A percentile compares a stretch with the other conserved stretches of the same genome.
Evolutionary conservation across 1,140 invertebrate species (phyloP).

Genomic region (Xylocopa sonorina): DNA sequence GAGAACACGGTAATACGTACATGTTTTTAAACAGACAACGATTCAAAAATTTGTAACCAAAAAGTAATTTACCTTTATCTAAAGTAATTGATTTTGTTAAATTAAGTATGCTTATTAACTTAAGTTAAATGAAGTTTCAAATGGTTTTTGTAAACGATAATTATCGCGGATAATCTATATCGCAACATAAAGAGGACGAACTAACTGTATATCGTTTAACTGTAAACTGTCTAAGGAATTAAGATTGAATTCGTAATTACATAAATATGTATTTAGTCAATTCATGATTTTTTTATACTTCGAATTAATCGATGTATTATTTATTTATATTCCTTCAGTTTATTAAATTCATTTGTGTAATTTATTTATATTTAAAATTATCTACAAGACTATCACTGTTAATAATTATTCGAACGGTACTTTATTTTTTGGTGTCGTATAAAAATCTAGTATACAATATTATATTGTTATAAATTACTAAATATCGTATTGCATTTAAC

Average conservation of each 20-base stretch:
- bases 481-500: too few relatives aligned
- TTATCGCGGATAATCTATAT: slow-evolving; percentile 36
- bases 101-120: neutral
- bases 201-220: slow-evolving; percentile 51
- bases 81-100: too few relatives aligned
- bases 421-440: neutral
- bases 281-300: too few relatives aligned
- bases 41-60: neutral
- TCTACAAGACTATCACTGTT: neutral
- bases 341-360: neutral
- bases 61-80: too few relatives aligned
- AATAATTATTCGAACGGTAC: neutral
- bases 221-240: slow-evolving; percentile 38
- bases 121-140: slow-evolving; percentile 6
- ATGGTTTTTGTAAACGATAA: slow-evolving; percentile 21
- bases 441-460: neutral
- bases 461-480: too few relatives aligned
- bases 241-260: slow-evolving; percentile 39
- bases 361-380: neutral
- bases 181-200: slow-evolving; percentile 34
- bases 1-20: neutral
- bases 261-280: neutral
- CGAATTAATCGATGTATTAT: too few relatives aligned
- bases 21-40: neutral
- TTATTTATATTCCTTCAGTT: neutral